Percentiles rank a stretch among this genome's conserved stretches.
Conservation (phyloP, 2,888 invertebrate genomes). For the Acanthopleura granulata region DNA sequence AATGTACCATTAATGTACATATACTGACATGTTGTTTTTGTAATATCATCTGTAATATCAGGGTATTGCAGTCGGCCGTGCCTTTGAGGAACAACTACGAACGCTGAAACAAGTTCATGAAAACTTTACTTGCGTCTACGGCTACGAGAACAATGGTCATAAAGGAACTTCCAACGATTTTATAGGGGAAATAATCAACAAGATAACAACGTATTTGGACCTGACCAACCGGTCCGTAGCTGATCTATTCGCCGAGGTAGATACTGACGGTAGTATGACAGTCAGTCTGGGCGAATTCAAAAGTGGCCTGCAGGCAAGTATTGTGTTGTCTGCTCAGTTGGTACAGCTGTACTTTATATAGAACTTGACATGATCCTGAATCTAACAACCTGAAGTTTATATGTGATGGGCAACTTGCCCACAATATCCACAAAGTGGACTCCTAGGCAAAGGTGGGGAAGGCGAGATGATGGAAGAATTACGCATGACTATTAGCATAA, state of each 20-base stretch:
- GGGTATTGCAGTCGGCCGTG: no score
- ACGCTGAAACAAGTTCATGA: constrained; percentile 33
- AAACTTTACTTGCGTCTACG: constrained; percentile 48
- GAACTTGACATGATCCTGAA: no score
- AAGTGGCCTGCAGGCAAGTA: constrained; percentile 53
- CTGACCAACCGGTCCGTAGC: constrained; percentile 57
- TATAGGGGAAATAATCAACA: constrained; percentile 53
- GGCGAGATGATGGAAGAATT: no score
- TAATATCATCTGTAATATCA: no score
- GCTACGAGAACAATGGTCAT: constrained; percentile 65
- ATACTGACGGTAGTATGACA: constrained; percentile 64
- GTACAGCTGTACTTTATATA: no score
- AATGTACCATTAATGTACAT: no score
- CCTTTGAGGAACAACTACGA: neutral
- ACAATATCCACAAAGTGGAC: no score
- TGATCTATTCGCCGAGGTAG: constrained; percentile 63
- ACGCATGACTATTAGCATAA: no score
- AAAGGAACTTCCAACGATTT: constrained; percentile 39
- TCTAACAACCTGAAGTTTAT: no score
- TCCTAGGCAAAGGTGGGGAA: no score
- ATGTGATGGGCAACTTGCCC: no score
- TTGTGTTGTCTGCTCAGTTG: neutral
- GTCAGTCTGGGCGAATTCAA: constrained; percentile 63
- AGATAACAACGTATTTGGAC: constrained; percentile 56
- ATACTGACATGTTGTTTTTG: no score